Conservation (phyloP, 2,888 invertebrate species). For the Oscheius onirici region DNA sequence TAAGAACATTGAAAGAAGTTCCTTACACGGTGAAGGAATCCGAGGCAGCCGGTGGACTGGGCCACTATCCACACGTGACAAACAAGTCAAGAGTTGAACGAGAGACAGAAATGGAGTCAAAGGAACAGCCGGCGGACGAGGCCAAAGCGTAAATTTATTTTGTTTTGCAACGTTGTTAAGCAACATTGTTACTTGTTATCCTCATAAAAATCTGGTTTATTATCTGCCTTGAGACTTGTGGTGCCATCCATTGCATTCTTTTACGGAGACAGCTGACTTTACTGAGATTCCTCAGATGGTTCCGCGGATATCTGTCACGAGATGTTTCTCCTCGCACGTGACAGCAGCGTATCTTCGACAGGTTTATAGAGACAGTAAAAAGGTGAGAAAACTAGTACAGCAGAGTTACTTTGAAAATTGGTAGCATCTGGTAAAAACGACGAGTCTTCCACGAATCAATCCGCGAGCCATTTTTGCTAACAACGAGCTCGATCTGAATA, state of each 20-base stretch:
- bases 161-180: background rate
- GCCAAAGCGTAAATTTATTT: background rate
- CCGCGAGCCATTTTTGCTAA: slow-evolving; percentile 91
- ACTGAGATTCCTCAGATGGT: background rate
- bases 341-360: background rate
- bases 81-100: slow-evolving; percentile 39
- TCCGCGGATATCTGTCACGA: background rate
- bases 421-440: background rate
- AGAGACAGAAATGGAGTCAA: slow-evolving; percentile 27
- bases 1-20: slow-evolving; percentile 63
- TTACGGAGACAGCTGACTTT: too few relatives aligned
- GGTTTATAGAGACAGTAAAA: background rate
- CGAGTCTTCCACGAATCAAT: slow-evolving; percentile 40
- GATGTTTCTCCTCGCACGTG: background rate
- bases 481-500: slow-evolving; percentile 89
- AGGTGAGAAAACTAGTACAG: background rate
- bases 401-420: background rate
- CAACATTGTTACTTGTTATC: background rate
- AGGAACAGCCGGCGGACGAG: background rate
- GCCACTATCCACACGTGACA: slow-evolving; percentile 52
- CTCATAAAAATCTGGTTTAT: background rate
- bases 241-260: too few relatives aligned
- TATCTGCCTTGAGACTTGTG: background rate
- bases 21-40: slow-evolving; percentile 70
- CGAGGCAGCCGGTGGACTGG: slow-evolving; percentile 66